Evolutionary conservation across 2,797 vertebrate genomes (phyloP).

Genomic region (Pseudomugil gertrudae): DNA sequence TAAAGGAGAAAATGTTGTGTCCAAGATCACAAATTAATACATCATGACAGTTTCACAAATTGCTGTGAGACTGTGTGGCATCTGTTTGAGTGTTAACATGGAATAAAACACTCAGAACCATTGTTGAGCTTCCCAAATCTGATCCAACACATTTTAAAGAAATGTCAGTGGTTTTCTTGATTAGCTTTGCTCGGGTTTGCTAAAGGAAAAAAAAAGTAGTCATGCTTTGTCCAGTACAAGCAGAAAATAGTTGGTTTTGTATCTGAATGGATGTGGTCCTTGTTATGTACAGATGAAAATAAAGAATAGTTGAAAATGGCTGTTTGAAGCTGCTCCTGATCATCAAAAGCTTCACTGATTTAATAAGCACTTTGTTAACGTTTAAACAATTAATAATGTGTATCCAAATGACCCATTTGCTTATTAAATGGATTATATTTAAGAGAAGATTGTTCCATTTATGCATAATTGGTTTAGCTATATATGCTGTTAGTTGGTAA

Average conservation of each 20-base stretch:
- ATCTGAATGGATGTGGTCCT: slow-evolving; percentile 34
- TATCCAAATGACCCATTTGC: slow-evolving; percentile 78
- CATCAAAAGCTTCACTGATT: slow-evolving; percentile 74
- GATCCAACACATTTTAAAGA: slow-evolving; percentile 33
- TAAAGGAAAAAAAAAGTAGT: slow-evolving; percentile 4
- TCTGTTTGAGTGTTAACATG: slow-evolving; percentile 8
- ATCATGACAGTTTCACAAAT: background rate
- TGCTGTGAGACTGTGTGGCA: background rate
- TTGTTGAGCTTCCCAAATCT: slow-evolving; percentile 42
- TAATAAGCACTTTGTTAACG: slow-evolving; percentile 77
- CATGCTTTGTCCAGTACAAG: slow-evolving; percentile 4
- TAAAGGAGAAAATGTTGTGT: background rate
- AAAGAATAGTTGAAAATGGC: slow-evolving; percentile 52
- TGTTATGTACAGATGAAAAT: slow-evolving; percentile 68
- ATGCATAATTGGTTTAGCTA: slow-evolving; percentile 74
- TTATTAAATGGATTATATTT: slow-evolving; percentile 73
- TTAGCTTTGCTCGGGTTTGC: slow-evolving; percentile 28
- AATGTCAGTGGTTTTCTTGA: slow-evolving; percentile 32
- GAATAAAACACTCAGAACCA: slow-evolving; percentile 25
- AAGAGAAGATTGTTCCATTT: slow-evolving; percentile 74
- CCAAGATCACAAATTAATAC: background rate
- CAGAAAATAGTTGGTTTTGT: slow-evolving; percentile 41
- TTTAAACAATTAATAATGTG: slow-evolving; percentile 83
- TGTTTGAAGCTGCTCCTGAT: slow-evolving; percentile 72
- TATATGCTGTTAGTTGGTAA: slow-evolving; percentile 77